phyloP scores from a whole-genome alignment of 2,113 vertebrate species.

The mouse (Mus musculus) region GRCm39 chr14:59519001-59519500 shows the following conservation, averaged over 20 bases:
- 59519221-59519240: background rate
- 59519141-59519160: background rate
- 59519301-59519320: slow-evolving; percentile 67
- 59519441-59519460: background rate
- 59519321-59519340: background rate
- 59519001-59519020: too few relatives aligned
- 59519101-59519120: too few relatives aligned
- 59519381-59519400: slow-evolving; percentile 73
- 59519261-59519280: background rate
- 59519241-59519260: background rate
- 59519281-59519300: slow-evolving; percentile 38
- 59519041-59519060: too few relatives aligned
- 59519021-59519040: too few relatives aligned
- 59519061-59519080: too few relatives aligned
- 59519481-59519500: background rate
- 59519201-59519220: background rate
- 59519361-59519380: slow-evolving; percentile 86
- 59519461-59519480: background rate
- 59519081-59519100: too few relatives aligned
- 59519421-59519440: background rate
- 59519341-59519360: slow-evolving; percentile 78
- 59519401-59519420: slow-evolving; percentile 38
- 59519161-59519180: background rate
- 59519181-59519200: background rate
- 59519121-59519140: too few relatives aligned